These are phyloP conservation scores for Danio tinwini DNA, from an alignment of 2,797 vertebrate species.

Conservation along the genomic window DNA sequence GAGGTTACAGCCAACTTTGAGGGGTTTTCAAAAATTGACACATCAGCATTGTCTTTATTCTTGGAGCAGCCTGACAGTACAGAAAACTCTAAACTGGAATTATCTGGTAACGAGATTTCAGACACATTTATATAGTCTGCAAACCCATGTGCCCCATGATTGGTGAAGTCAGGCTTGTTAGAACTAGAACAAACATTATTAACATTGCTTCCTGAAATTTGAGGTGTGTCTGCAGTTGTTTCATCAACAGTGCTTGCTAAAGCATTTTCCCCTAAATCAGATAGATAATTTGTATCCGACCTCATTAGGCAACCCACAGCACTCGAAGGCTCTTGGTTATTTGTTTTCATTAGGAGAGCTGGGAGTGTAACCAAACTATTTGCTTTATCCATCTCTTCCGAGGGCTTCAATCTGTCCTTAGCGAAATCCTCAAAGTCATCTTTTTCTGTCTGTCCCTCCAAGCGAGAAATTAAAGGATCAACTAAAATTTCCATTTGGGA, in stretches of 20 bases:
- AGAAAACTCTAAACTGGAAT: conserved; percentile 50
- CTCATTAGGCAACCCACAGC: conserved; percentile 16
- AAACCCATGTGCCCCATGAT: not conserved
- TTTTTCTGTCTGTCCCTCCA: conserved; percentile 66
- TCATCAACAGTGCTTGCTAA: conserved; percentile 24
- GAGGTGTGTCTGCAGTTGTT: conserved; percentile 16
- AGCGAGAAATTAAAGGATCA: conserved; percentile 64
- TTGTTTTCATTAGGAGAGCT: conserved; percentile 7
- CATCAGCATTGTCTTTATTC: conserved; percentile 13
- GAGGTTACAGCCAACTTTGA: not conserved
- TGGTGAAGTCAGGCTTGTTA: conserved; percentile 38
- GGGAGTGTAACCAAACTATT: conserved; percentile 2
- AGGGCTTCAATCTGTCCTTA: conserved; percentile 81
- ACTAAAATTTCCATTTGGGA: not conserved
- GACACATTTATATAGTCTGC: conserved; percentile 31
- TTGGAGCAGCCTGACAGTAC: not conserved
- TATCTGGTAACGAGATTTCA: conserved; percentile 37
- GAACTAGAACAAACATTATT: conserved; percentile 17
- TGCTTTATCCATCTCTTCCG: conserved; percentile 60
- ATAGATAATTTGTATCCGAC: not conserved
- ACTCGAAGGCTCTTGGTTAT: conserved; percentile 6
- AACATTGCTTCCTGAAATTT: conserved; percentile 38
- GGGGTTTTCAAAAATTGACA: not conserved
- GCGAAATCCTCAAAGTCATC: conserved; percentile 88
- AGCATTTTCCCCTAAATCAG: conserved; percentile 28